Evolutionary conservation across 2,797 vertebrate species (phyloP).

Genomic region (Epinephelus awoara): DNA sequence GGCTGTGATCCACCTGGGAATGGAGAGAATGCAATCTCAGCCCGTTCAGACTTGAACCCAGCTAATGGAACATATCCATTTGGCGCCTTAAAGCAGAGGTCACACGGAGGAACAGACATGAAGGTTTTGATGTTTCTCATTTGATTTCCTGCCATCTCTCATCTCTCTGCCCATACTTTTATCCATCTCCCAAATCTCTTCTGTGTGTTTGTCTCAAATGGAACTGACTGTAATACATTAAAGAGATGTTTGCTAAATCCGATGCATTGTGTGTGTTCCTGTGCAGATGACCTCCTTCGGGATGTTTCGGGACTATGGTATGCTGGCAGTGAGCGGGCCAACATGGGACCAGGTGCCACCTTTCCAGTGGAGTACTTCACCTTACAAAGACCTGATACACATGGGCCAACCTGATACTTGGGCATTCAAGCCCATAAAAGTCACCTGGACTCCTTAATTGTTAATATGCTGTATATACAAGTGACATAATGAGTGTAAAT

Average conservation of each 20-base stretch:
- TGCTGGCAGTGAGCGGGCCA: conserved; percentile 91
- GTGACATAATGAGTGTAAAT: not conserved
- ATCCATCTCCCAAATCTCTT: not conserved
- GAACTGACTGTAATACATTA: not conserved
- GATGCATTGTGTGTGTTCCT: conserved; percentile 30
- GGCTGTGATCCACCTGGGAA: conserved; percentile 89
- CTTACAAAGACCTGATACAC: conserved; percentile 87
- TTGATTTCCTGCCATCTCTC: not conserved
- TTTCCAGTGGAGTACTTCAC: conserved; percentile 94
- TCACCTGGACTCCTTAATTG: conserved; percentile 88
- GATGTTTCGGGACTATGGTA: conserved; percentile 84
- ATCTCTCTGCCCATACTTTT: not conserved
- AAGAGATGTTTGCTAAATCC: conserved; percentile 20
- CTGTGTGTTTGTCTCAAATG: not conserved
- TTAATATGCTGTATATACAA: not conserved
- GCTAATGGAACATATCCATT: conserved; percentile 95
- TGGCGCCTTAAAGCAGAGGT: conserved; percentile 90
- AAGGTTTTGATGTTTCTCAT: conserved; percentile 83
- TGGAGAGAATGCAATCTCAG: conserved; percentile 92
- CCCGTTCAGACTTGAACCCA: conserved; percentile 94
- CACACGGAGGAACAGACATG: conserved; percentile 94
- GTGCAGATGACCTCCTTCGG: conserved; percentile 89
- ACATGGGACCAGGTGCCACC: conserved; percentile 93
- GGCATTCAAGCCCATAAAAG: conserved; percentile 89
- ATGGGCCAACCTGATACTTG: conserved; percentile 96